Evolutionary conservation across 2,888 invertebrate species (phyloP), one percentile per base, ranked within the genome.

Genomic region (Glyphotaelius pellucidus): DNA sequence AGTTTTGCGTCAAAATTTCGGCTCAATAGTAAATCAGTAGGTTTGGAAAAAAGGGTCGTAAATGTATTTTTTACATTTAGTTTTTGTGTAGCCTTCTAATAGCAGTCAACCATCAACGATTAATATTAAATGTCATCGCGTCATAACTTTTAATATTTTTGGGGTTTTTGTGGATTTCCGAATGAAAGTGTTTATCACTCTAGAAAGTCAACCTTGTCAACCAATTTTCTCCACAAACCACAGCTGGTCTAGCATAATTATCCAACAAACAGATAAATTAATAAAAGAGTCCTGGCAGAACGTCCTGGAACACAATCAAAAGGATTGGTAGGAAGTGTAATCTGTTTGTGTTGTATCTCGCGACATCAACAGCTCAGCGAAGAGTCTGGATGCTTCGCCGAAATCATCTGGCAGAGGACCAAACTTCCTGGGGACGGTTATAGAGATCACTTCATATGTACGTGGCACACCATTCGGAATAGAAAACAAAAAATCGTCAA

Each of bases 371-470:
- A 86, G 38, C 38, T 42, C 42, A 47, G 86, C 86, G 42, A 12
- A 38, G 83, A n/a, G 86, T 86, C 42, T 30, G 86, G 86, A 86
- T 25, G 86, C 83, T 86, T 86, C 86, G 86, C 14, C 14, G 86
- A 86, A 86, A 30, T 86, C 25, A 25, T 30, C 86, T 86, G 86
- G 86, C 86, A 86, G 42, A 42, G 42, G 38, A 86, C 42, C 86
- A 86, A 86, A 30, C 86, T 86, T 86, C 47, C 86, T 42, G 42
- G 35, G 30, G 38, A 42, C 86, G 86, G 47, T 86, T 86, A 86
- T 47, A 86, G 42, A 86, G 42, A 86, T 9, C 42, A 47, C 86
- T 30, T 86, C 86, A 86, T 35, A 83, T 83, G 3, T 25, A 42
- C 86, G 86, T 30, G 42, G 86, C 86, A 42, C 85, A 86, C 30